phyloP scores from a whole-genome alignment of 2,888 invertebrate genomes.

The Parasteatoda lunata region DNA sequence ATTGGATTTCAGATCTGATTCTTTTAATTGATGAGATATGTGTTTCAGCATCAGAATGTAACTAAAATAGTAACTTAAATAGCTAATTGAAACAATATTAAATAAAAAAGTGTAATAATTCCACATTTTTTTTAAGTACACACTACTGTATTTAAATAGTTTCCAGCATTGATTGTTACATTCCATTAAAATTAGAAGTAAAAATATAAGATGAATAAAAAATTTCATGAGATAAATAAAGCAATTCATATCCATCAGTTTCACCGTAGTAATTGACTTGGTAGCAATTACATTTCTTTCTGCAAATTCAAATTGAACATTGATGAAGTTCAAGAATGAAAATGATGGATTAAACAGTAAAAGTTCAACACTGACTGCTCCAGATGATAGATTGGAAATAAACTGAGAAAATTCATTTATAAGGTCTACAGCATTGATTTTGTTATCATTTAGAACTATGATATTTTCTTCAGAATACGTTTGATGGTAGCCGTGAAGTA shows the following conservation, averaged over 20 bases:
- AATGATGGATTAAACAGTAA: conserved; percentile 45
- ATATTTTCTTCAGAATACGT: conserved; percentile 27
- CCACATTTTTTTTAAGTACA: conserved; percentile 21
- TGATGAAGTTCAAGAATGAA: conserved; percentile 22
- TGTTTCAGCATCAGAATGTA: conserved; percentile 14
- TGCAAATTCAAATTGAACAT: conserved; percentile 36
- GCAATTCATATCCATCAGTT: background rate
- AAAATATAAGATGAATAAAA: conserved; percentile 30
- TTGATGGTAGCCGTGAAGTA: conserved; percentile 14
- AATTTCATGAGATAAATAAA: conserved; percentile 3
- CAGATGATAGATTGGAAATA: conserved; percentile 28
- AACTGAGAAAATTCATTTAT: conserved; percentile 12
- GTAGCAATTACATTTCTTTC: background rate
- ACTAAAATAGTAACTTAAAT: conserved; percentile 14
- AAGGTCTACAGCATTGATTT: conserved; percentile 24
- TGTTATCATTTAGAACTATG: conserved; percentile 13
- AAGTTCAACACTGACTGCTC: conserved; percentile 33
- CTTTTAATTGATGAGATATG: conserved; percentile 2
- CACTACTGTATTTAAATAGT: conserved; percentile 32
- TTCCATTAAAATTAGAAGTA: conserved; percentile 20
- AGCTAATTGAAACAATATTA: conserved; percentile 15
- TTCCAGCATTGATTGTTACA: conserved; percentile 44
- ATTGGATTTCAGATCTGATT: conserved; percentile 13
- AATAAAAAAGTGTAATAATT: conserved; percentile 24
- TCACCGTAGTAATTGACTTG: conserved; percentile 4